Conservation (phyloP, 2,113 vertebrate species). For the Sciurus niger region DNA sequence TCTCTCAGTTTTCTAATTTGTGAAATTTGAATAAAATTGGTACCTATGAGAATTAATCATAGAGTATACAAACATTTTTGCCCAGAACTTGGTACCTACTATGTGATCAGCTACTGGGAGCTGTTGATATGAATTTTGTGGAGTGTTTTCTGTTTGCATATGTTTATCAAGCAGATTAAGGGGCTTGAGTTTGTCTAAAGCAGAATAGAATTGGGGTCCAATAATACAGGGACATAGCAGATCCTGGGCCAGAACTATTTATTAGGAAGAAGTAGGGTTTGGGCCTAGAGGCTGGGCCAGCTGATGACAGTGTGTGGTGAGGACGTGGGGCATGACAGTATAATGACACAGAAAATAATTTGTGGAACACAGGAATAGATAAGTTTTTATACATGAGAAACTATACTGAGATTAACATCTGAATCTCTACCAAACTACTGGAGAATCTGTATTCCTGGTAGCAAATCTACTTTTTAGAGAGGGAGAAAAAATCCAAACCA, state of each 20-base stretch:
- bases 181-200: not conserved
- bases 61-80: not conserved
- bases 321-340: not conserved
- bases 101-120: not conserved
- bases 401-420: not conserved
- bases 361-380: not conserved
- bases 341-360: not conserved
- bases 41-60: not conserved
- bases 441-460: conserved; percentile 9
- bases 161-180: not conserved
- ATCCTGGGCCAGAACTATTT: not conserved
- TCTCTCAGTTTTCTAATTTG: conserved; percentile 19
- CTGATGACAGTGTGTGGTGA: not conserved
- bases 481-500: not conserved
- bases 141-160: not conserved
- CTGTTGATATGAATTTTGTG: not conserved
- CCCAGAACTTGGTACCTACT: not conserved
- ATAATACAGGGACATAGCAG: not conserved
- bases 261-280: not conserved
- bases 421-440: not conserved
- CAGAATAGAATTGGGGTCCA: not conserved
- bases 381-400: not conserved
- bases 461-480: not conserved
- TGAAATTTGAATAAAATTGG: conserved; percentile 15
- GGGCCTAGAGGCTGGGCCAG: not conserved